These are phyloP conservation scores for Carollia perspicillata DNA, from an alignment of 2,113 vertebrate genomes.

Conservation along the genomic window DNA sequence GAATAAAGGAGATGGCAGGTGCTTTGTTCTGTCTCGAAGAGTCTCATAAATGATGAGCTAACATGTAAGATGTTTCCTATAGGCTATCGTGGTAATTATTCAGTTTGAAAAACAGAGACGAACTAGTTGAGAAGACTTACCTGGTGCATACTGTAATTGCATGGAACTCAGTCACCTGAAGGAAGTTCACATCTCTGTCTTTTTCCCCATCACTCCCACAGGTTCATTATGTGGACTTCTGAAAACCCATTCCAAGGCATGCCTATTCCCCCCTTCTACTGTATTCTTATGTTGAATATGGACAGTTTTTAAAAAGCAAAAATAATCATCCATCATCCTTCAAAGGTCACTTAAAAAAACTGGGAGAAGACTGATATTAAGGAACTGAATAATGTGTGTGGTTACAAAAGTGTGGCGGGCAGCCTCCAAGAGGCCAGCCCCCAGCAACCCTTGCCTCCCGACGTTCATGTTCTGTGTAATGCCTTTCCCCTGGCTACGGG, in stretches of 20 bases:
- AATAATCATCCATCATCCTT: neutral
- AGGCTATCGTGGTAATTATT: slow-evolving; percentile 34
- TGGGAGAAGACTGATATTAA: neutral
- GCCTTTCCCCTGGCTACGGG: neutral
- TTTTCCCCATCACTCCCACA: neutral
- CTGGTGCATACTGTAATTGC: slow-evolving; percentile 15
- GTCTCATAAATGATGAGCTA: slow-evolving; percentile 62
- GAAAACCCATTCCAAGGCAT: neutral
- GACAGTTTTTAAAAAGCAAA: neutral
- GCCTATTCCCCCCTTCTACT: neutral
- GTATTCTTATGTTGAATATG: neutral
- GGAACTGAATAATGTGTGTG: neutral
- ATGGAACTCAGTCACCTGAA: slow-evolving; percentile 19
- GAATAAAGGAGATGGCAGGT: slow-evolving; percentile 60
- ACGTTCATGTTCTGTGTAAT: neutral
- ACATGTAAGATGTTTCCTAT: slow-evolving; percentile 56
- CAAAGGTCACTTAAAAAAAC: neutral
- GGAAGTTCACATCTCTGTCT: neutral
- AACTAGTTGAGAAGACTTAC: slow-evolving; percentile 13
- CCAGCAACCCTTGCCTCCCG: accelerated
- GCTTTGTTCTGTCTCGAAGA: slow-evolving; percentile 52
- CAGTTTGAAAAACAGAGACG: slow-evolving; percentile 47
- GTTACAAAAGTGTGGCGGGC: neutral
- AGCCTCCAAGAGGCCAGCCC: neutral
- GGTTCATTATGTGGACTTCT: neutral